phyloP scores from a whole-genome alignment of 2,113 vertebrate genomes.

The Lycocorax pyrrhopterus region DNA sequence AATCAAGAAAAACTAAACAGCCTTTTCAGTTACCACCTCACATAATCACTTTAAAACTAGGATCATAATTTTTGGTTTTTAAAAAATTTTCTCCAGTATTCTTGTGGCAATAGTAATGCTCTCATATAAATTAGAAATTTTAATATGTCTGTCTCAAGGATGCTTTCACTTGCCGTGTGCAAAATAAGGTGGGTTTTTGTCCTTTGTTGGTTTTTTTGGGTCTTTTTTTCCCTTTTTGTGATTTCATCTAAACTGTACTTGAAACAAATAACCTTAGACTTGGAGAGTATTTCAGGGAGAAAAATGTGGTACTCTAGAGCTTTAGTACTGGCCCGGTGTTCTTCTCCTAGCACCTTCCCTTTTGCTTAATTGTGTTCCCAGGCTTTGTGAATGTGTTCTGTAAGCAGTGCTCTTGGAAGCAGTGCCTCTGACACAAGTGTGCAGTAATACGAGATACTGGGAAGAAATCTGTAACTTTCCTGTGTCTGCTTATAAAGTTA shows the following conservation, averaged over 20 bases:
- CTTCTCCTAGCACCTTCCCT: background rate
- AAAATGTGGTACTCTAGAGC: background rate
- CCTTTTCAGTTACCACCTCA: background rate
- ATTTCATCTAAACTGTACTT: background rate
- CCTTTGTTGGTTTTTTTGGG: background rate
- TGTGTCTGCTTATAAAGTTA: background rate
- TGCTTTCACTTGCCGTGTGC: background rate
- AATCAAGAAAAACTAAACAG: background rate
- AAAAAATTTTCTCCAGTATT: background rate
- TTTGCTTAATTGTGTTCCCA: background rate
- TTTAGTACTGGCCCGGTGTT: background rate
- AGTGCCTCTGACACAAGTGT: background rate
- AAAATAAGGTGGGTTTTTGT: background rate
- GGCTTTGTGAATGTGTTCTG: background rate
- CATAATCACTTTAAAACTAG: background rate
- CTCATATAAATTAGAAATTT: background rate
- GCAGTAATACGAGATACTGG: background rate
- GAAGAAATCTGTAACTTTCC: background rate
- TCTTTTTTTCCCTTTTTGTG: background rate
- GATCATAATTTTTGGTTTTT: background rate
- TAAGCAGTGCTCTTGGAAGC: background rate
- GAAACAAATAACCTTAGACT: background rate
- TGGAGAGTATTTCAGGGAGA: background rate
- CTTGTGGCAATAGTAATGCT: background rate
- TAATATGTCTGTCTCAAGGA: background rate